A percentile compares a stretch with the other conserved stretches of the same genome.
phyloP scores from a whole-genome alignment of 2,888 invertebrate genomes.

The Lepidocyrtinus sp. region DNA sequence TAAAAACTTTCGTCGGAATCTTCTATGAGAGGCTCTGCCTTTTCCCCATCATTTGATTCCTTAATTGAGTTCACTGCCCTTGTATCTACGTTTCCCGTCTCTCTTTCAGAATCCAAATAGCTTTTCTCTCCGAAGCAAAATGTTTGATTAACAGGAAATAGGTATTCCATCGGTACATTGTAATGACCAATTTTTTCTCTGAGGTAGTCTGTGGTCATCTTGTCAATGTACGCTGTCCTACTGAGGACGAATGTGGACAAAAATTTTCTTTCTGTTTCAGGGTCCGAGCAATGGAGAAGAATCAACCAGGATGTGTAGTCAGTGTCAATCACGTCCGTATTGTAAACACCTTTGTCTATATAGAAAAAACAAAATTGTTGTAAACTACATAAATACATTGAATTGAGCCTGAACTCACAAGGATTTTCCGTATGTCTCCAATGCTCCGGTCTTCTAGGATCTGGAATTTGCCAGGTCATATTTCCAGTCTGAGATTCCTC shows the following conservation, averaged over 20 bases:
- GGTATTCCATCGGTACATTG: slow-evolving; percentile 87
- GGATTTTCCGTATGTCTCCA: slow-evolving; percentile 90
- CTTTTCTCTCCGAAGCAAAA: slow-evolving; percentile 74
- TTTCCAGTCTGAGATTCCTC: slow-evolving; percentile 84
- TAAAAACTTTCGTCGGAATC: no score
- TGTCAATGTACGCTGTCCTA: slow-evolving; percentile 76
- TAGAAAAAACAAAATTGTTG: background rate
- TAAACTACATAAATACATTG: background rate
- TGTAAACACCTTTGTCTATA: slow-evolving; percentile 88
- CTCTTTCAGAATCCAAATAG: slow-evolving; percentile 15
- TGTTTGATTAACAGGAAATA: slow-evolving; percentile 86
- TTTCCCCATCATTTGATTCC: background rate
- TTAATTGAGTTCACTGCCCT: background rate
- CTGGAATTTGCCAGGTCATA: slow-evolving; percentile 88
- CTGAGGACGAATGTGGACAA: slow-evolving; percentile 88
- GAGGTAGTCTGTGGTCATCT: slow-evolving; percentile 81
- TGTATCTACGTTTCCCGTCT: no score
- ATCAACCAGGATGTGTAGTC: slow-evolving; percentile 88
- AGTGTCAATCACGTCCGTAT: slow-evolving; percentile 88
- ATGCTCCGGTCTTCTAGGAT: slow-evolving; percentile 82
- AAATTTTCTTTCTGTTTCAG: slow-evolving; percentile 79
- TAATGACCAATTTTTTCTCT: slow-evolving; percentile 84
- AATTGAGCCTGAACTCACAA: slow-evolving; percentile 75
- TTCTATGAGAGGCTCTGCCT: no score
- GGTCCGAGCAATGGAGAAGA: slow-evolving; percentile 87